phyloP scores from a whole-genome alignment of 2,113 vertebrate genomes.

The Cisticola juncidis region DNA sequence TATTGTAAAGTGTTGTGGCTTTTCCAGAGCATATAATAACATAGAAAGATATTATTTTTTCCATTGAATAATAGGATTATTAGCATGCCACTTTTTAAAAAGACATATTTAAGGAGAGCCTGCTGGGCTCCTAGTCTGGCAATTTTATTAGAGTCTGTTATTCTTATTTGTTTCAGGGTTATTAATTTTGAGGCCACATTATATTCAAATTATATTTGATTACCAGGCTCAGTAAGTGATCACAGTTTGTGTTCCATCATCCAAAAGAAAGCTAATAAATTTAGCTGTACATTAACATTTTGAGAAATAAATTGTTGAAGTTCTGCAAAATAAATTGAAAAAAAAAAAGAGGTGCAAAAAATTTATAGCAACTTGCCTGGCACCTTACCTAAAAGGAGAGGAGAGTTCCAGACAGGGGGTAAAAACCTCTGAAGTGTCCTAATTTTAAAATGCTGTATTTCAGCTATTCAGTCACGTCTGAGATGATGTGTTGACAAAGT shows the following conservation, averaged over 20 bases:
- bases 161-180: background rate
- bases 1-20: background rate
- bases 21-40: background rate
- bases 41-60: background rate
- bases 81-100: conserved; percentile 19
- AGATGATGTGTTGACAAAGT: background rate
- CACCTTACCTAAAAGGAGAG: background rate
- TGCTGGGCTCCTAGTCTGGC: background rate
- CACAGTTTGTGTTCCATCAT: conserved; percentile 7
- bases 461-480: background rate
- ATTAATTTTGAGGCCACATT: conserved; percentile 34
- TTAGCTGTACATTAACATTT: background rate
- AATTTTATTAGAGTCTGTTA: conserved; percentile 2
- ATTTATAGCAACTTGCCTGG: rapidly evolving
- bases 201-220: conserved; percentile 45
- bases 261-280: conserved; percentile 8
- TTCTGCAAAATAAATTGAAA: background rate
- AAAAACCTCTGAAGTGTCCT: background rate
- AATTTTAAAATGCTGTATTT: background rate
- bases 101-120: background rate
- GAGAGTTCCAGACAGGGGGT: background rate
- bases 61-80: conserved; percentile 48
- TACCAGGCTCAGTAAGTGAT: conserved; percentile 4
- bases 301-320: background rate
- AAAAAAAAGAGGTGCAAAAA: background rate